Base-by-base conservation (phyloP, 2,113 vertebrate species). In the Spilogale gracilis region DNA sequence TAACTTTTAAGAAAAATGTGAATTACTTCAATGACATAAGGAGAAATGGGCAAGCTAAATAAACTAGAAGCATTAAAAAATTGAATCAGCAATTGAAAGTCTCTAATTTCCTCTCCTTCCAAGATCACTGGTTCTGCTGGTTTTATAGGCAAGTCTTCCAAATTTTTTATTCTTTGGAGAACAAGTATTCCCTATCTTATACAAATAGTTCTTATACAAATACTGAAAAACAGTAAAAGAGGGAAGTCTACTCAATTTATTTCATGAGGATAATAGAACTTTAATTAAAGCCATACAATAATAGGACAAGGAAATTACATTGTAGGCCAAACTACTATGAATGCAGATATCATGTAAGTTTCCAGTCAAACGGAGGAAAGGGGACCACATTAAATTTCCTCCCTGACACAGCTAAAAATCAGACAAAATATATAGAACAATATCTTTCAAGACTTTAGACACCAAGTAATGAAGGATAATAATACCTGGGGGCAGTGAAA, bases 1-100 rank as follows among this genome's bases (percentile, higher is more conserved):
- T 94, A 73, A 48, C 79, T 16, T 78, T 91, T 8, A 83, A 80
- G 27, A 94, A 84, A 79, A 74, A 89, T 83, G 74, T 54, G 52
- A 78, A 96, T 71, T n/a, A 69, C 11, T 52, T 54, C 92, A 92
- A 69, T 85, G 50, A 32, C 45, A n/a, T 63, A 50, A 65, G 43
- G 87, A 76, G 14, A 27, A 93, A 93, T 85, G 48, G 43, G 43
- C 16, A 38, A 87, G 58, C n/a, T 81, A 63, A 45, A 27, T 94
- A 78, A 84, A 43, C 5, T 27, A 89, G 79, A 48, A 45, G 1
- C 6, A 23, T 58, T 71, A 89, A 73, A 81, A 80, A 79, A 91
- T 12, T 45, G 18, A 94, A 65, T 86, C 50, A 63, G 45, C 69
- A 45, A 74, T 5, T 61, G 1, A 78, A 96, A 63, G 6, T 69